Evolutionary conservation across 2,113 vertebrate species (phyloP).

Genomic region (Centropus unirufus): DNA sequence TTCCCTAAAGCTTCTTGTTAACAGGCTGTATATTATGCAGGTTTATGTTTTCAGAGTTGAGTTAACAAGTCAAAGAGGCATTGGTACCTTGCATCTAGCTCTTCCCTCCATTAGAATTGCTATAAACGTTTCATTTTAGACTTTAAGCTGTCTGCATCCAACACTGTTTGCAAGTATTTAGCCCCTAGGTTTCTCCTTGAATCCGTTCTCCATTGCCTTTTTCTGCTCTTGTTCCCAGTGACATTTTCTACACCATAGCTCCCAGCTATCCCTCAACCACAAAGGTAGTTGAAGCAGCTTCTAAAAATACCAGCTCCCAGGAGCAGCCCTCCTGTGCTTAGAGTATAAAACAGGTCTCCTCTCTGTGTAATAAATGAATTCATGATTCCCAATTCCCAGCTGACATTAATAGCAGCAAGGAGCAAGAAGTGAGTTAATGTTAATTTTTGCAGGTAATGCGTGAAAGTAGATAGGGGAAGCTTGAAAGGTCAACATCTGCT

Average conservation of each 20-base stretch:
- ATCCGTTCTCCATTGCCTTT: conserved; percentile 70
- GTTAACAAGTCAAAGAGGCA: conserved; percentile 73
- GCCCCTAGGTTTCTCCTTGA: conserved; percentile 81
- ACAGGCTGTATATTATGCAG: conserved; percentile 45
- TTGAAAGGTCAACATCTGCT: conserved; percentile 86
- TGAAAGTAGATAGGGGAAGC: conserved; percentile 77
- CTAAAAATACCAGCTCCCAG: conserved; percentile 84
- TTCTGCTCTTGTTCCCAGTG: conserved; percentile 72
- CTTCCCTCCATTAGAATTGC: conserved; percentile 55
- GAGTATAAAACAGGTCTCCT: conserved; percentile 77
- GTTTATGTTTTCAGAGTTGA: conserved; percentile 68
- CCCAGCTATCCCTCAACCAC: conserved; percentile 82
- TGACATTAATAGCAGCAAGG: conserved; percentile 80
- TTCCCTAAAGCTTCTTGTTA: conserved; percentile 68
- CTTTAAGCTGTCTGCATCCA: conserved; percentile 55
- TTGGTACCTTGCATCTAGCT: conserved; percentile 38
- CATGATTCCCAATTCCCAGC: conserved; percentile 82
- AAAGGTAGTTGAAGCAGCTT: conserved; percentile 82
- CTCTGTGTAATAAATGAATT: conserved; percentile 82
- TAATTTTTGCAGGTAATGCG: conserved; percentile 85
- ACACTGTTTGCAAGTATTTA: conserved; percentile 70
- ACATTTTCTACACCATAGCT: conserved; percentile 80
- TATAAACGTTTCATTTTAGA: conserved; percentile 58
- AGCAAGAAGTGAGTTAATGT: conserved; percentile 79
- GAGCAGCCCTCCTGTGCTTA: conserved; percentile 76